Percentiles rank a stretch among this genome's conserved stretches.
Evolutionary conservation across 1,140 invertebrate genomes (phyloP).

Genomic region (Drosophila kohkoa): DNA sequence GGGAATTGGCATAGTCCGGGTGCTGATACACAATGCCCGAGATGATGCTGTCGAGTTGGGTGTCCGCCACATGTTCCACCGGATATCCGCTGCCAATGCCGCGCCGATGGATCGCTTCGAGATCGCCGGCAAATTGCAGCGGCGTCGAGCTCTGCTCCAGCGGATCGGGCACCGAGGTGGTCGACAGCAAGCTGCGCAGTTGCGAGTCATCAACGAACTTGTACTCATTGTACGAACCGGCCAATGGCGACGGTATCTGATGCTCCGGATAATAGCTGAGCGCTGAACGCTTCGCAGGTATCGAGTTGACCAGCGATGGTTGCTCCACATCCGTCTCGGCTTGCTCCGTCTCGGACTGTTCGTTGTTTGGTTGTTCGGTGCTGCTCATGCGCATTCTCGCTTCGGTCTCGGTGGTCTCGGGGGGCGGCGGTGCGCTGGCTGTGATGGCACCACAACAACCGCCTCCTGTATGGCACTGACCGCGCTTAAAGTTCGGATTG

Average conservation of each 20-base stretch:
- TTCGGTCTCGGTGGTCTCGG: constrained; percentile 1
- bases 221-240: constrained; percentile 40
- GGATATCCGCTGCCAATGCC: constrained; percentile 54
- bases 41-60: constrained; percentile 72
- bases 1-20: constrained; percentile 57
- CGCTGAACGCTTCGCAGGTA: constrained; percentile 59
- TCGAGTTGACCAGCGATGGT: constrained; percentile 43
- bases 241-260: constrained; percentile 59
- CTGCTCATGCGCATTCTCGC: neutral
- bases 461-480: constrained; percentile 64
- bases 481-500: constrained; percentile 67
- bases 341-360: constrained; percentile 12
- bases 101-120: constrained; percentile 45
- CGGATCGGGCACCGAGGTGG: constrained; percentile 73
- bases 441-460: constrained; percentile 47
- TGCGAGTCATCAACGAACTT: constrained; percentile 68
- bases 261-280: constrained; percentile 53
- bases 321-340: neutral
- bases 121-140: constrained; percentile 65
- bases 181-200: constrained; percentile 54
- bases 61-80: constrained; percentile 61
- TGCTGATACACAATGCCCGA: constrained; percentile 71
- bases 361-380: neutral
- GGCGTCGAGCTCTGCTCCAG: constrained; percentile 60
- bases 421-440: constrained; percentile 20